These are phyloP conservation scores for Ailurus styani DNA, from an alignment of 2,113 vertebrate species.

Conservation along the genomic window DNA sequence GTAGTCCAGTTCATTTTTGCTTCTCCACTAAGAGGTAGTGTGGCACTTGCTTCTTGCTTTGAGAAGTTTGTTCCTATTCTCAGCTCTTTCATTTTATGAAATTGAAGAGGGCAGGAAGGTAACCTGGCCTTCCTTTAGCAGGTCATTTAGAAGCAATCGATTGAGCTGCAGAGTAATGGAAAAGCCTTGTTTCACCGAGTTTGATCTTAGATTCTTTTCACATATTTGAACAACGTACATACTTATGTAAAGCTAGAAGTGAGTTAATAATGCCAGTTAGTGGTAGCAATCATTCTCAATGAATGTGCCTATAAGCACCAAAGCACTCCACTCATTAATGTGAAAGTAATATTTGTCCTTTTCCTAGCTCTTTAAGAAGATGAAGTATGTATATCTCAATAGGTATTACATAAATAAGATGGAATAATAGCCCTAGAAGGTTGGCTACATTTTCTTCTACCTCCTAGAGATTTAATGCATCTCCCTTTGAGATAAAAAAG, in stretches of 20 bases:
- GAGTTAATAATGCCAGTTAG: neutral
- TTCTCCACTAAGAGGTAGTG: constrained; percentile 15
- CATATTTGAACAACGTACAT: neutral
- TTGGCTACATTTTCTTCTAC: neutral
- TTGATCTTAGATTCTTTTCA: neutral
- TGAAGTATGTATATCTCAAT: neutral
- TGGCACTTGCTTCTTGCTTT: constrained; percentile 11
- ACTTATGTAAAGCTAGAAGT: neutral
- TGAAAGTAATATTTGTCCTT: neutral
- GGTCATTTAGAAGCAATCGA: neutral
- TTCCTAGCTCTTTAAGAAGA: neutral
- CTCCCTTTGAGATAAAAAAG: constrained; percentile 31
- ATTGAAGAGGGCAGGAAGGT: neutral
- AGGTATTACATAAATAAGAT: neutral
- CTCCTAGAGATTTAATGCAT: neutral
- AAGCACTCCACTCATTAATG: neutral
- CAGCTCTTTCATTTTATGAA: constrained; percentile 42
- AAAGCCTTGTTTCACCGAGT: neutral
- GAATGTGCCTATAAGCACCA: neutral
- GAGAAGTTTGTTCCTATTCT: constrained; percentile 19
- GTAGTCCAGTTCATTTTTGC: constrained; percentile 7
- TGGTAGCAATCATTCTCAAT: neutral
- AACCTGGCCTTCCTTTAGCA: neutral
- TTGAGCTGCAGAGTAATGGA: neutral
- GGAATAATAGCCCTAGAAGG: neutral